phyloP scores from a whole-genome alignment of 2,888 invertebrate species.

The Eristalis tenax region DNA sequence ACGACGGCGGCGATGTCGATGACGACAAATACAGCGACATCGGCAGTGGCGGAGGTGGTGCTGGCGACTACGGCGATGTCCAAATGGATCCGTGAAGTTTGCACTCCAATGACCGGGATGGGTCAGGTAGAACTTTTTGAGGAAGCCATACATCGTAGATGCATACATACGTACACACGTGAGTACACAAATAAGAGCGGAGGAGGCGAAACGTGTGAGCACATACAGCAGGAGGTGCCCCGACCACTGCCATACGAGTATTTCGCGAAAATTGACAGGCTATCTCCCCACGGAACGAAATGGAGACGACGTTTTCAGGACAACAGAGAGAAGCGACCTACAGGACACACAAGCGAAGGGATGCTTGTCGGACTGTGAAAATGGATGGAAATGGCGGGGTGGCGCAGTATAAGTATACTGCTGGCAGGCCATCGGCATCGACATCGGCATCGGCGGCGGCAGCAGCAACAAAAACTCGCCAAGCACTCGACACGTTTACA shows the following conservation, averaged over 20 bases:
- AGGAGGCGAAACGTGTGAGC: slow-evolving; percentile 31
- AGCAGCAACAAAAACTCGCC: slow-evolving; percentile 48
- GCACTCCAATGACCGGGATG: slow-evolving; percentile 51
- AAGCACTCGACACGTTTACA: slow-evolving; percentile 29
- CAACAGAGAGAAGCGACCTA: slow-evolving; percentile 33
- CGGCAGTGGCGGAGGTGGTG: slow-evolving; percentile 1
- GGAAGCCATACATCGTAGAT: slow-evolving; percentile 38
- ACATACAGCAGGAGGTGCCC: slow-evolving; percentile 26
- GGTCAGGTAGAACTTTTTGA: slow-evolving; percentile 64
- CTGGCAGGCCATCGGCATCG: slow-evolving; percentile 60
- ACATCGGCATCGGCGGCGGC: slow-evolving; percentile 41
- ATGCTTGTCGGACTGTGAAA: neutral
- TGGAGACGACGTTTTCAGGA: slow-evolving; percentile 65
- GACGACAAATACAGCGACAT: neutral
- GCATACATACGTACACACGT: neutral
- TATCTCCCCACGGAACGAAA: slow-evolving; percentile 60
- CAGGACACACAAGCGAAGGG: slow-evolving; percentile 21
- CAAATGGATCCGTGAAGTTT: slow-evolving; percentile 66
- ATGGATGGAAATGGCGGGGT: neutral
- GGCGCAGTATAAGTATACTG: slow-evolving; percentile 20
- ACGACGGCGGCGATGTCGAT: slow-evolving; percentile 1
- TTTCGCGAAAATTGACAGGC: slow-evolving; percentile 70
- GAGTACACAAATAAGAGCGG: neutral
- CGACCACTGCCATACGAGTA: slow-evolving; percentile 32
- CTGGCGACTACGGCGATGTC: slow-evolving; percentile 58